A percentile compares a stretch with the other conserved stretches of the same genome.
Evolutionary conservation across 2,797 vertebrate genomes (phyloP).

Genomic region (Phrynocephalus vlangalii): DNA sequence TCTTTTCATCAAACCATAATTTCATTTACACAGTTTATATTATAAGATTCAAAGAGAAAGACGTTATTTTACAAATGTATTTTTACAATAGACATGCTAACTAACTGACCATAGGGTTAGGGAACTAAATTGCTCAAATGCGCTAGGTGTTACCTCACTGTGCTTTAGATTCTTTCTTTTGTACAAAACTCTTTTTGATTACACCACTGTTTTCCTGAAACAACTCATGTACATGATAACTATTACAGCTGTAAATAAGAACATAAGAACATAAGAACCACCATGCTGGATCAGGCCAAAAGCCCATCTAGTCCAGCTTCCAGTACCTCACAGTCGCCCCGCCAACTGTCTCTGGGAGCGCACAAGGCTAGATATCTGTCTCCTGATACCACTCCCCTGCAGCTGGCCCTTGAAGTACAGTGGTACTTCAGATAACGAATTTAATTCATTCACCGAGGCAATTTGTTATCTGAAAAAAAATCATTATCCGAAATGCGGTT

Average conservation of each 20-base stretch:
- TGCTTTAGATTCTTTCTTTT: not conserved
- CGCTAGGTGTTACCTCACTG: not conserved
- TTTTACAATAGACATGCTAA: slow-evolving; percentile 2
- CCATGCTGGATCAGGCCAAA: no score
- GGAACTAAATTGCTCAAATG: not conserved
- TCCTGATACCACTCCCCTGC: no score
- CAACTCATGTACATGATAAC: not conserved
- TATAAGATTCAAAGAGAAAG: not conserved
- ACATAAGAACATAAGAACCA: no score
- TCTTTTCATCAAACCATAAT: not conserved
- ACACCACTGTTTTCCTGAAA: slow-evolving; percentile 12
- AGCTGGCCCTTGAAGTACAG: no score
- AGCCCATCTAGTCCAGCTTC: no score
- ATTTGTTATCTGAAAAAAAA: no score
- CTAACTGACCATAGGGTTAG: slow-evolving; percentile 3
- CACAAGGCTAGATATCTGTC: no score
- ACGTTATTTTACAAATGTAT: slow-evolving; percentile 24
- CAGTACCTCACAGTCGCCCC: no score
- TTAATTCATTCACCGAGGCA: no score
- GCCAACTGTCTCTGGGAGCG: no score
- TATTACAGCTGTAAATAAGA: not conserved
- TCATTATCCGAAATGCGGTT: no score
- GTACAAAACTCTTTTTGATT: not conserved
- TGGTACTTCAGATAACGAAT: no score
- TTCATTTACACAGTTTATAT: not conserved